Conservation (phyloP, 2,888 invertebrate species). For the Tanytarsus gracilentus region DNA sequence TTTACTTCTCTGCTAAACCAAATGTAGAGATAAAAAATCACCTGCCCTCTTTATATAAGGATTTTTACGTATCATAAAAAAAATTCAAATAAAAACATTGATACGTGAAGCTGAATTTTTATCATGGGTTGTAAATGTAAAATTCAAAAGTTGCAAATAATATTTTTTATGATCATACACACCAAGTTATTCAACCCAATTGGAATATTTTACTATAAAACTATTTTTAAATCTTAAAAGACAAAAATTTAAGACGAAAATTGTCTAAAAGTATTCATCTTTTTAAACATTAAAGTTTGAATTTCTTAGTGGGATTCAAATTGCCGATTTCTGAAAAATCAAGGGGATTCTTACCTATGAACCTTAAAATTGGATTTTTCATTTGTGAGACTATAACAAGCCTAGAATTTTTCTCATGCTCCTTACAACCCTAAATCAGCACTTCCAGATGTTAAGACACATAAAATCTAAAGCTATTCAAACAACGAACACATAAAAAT, state of each 20-base stretch:
- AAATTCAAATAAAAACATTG: constrained; percentile 20
- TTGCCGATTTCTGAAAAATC: background rate
- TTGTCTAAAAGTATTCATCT: constrained; percentile 13
- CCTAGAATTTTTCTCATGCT: constrained; percentile 13
- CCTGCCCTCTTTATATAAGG: constrained; percentile 14
- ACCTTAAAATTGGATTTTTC: constrained; percentile 6
- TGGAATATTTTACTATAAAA: no score
- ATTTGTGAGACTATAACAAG: constrained; percentile 22
- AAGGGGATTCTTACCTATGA: background rate
- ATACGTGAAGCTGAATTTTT: constrained; percentile 21
- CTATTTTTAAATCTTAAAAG: no score
- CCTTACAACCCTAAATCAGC: constrained; percentile 4
- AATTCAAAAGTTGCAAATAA: no score
- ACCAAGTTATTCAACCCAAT: no score
- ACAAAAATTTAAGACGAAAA: background rate
- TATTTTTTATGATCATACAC: no score
- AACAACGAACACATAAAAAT: constrained; percentile 17
- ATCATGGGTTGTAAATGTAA: no score
- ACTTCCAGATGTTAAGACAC: constrained; percentile 25
- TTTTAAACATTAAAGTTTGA: constrained; percentile 6
- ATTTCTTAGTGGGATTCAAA: background rate
- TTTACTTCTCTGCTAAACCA: background rate
- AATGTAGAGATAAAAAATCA: constrained; percentile 13
- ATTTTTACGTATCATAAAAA: constrained; percentile 20
- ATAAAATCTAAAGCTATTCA: constrained; percentile 19